These are phyloP conservation scores for Percopsis omiscomaycus DNA, from an alignment of 2,797 vertebrate species.

Conservation along the genomic window DNA sequence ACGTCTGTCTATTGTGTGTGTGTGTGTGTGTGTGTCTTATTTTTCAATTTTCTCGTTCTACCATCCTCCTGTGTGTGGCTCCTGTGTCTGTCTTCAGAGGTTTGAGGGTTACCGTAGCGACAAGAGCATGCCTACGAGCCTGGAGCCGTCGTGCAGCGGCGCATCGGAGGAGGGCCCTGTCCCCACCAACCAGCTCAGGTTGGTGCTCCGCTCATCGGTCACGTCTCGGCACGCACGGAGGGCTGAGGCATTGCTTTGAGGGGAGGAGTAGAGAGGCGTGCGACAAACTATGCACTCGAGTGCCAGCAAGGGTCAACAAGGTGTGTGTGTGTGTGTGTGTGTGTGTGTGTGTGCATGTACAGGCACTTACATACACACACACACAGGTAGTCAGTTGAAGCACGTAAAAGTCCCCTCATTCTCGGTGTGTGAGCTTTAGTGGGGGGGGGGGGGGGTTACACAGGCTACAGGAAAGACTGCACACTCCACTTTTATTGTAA, in stretches of 20 bases:
- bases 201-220: constrained; percentile 11
- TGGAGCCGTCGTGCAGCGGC: constrained; percentile 90
- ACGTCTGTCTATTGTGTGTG: neutral
- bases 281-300: too few relatives aligned
- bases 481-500: constrained; percentile 43
- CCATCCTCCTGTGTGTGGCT: neutral
- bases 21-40: constrained; percentile 13
- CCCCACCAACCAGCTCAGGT: constrained; percentile 89
- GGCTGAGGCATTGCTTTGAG: too few relatives aligned
- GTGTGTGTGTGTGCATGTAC: neutral
- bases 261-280: too few relatives aligned
- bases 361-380: constrained; percentile 6
- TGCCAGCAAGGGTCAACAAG: too few relatives aligned
- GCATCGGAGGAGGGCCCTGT: constrained; percentile 78
- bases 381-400: constrained; percentile 6
- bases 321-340: too few relatives aligned
- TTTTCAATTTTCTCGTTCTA: constrained; percentile 22
- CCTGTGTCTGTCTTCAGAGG: constrained; percentile 72
- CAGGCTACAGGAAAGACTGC: constrained; percentile 21
- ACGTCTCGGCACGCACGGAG: too few relatives aligned
- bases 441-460: neutral
- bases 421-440: neutral
- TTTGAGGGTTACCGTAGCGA: constrained; percentile 94
- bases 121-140: constrained; percentile 90
- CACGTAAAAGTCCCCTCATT: constrained; percentile 9